phyloP scores from a whole-genome alignment of 2,888 invertebrate species.

The Chalcosyrphus nemorum region DNA sequence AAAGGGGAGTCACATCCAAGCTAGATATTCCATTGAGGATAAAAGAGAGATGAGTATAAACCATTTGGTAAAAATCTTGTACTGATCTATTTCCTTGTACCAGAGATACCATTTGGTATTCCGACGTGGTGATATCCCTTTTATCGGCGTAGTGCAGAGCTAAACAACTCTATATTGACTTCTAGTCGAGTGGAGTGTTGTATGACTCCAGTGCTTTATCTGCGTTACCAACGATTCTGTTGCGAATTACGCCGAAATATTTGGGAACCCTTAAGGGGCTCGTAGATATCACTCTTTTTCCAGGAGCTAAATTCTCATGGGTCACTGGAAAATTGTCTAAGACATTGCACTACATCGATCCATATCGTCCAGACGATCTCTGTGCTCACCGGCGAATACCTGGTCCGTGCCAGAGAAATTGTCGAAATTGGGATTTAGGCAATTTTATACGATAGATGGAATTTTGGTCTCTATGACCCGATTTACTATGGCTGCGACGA shows the following conservation, averaged over 20 bases:
- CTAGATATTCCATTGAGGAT: too few species aligned
- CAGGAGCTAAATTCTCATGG: not conserved
- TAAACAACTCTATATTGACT: not conserved
- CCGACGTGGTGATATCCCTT: not conserved
- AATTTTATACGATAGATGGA: not conserved
- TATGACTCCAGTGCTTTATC: not conserved
- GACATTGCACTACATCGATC: not conserved
- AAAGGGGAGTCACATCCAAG: slow-evolving; percentile 37
- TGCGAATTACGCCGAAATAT: not conserved
- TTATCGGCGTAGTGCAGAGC: slow-evolving; percentile 1
- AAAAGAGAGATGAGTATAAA: too few species aligned
- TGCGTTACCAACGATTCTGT: not conserved
- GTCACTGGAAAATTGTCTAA: not conserved
- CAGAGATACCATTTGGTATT: not conserved
- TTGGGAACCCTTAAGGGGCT: too few species aligned
- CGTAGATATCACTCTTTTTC: too few species aligned
- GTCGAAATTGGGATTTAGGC: not conserved
- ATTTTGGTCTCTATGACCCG: slow-evolving; percentile 4
- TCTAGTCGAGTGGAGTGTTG: not conserved
- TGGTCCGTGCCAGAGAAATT: not conserved
- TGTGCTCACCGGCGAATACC: not conserved
- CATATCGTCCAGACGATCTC: not conserved
- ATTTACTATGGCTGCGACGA: not conserved
- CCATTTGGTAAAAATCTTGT: slow-evolving; percentile 2
- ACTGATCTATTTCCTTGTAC: not conserved